Conservation (phyloP, 2,113 vertebrate species). For the Pandion haliaetus region DNA sequence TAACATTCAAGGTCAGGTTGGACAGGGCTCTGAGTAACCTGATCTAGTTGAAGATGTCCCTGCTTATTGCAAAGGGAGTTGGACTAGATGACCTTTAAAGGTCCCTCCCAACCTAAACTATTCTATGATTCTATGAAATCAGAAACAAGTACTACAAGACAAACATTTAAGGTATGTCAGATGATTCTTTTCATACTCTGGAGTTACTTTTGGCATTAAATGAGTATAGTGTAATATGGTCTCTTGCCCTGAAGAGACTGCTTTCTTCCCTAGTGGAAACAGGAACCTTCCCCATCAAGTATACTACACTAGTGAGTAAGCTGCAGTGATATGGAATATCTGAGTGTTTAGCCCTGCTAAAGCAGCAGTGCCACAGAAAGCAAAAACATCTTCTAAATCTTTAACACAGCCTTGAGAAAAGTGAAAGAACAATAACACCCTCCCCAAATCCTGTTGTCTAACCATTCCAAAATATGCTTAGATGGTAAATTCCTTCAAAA, state of each 20-base stretch:
- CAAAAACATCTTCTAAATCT: neutral
- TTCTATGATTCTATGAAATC: neutral
- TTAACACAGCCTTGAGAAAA: neutral
- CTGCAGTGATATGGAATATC: neutral
- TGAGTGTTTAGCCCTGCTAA: neutral
- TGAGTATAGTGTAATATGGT: neutral
- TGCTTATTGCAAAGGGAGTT: neutral
- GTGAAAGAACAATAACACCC: accelerated
- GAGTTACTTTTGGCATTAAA: neutral
- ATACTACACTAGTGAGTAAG: neutral
- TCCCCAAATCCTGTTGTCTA: neutral
- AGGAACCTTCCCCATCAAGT: neutral
- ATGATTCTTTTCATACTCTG: neutral
- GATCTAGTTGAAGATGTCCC: neutral
- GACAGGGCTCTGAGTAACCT: neutral
- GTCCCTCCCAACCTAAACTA: neutral
- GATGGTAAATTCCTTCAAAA: neutral
- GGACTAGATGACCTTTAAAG: neutral
- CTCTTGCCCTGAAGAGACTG: neutral
- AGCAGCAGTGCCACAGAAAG: neutral
- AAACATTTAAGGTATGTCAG: neutral
- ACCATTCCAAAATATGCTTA: neutral
- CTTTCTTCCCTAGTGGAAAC: neutral
- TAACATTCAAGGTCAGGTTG: neutral
- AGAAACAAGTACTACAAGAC: neutral